A percentile compares a stretch with the other conserved stretches of the same genome.
Conservation (phyloP, 92 coral and sea anemone species). For the Umimayanthus chanpuru region DNA sequence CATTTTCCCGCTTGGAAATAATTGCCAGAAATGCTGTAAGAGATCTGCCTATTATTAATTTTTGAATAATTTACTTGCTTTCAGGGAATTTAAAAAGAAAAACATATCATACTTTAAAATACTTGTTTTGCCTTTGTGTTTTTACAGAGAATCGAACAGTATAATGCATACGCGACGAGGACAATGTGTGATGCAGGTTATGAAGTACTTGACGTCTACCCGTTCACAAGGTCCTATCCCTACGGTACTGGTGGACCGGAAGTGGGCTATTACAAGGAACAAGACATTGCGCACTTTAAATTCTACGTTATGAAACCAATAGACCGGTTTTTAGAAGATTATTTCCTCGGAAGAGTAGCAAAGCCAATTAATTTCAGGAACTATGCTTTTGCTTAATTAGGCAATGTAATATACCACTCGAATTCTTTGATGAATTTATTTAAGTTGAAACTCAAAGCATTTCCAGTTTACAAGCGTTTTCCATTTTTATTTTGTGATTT, state of each 20-base stretch:
- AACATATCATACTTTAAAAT: neutral
- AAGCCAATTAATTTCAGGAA: slow-evolving; percentile 59
- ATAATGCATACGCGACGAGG: slow-evolving; percentile 80
- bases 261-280: slow-evolving; percentile 85
- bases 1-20: too few species aligned
- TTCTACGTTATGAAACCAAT: slow-evolving; percentile 74
- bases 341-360: slow-evolving; percentile 63
- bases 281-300: slow-evolving; percentile 93
- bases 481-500: too few species aligned
- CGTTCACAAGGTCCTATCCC: slow-evolving; percentile 89
- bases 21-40: too few species aligned
- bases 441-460: too few species aligned
- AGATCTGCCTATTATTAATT: too few species aligned
- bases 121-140: neutral
- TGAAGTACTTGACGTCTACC: slow-evolving; percentile 89
- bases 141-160: slow-evolving; percentile 80
- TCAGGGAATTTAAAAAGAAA: neutral
- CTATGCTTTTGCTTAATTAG: slow-evolving; percentile 64
- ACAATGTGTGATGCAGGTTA: slow-evolving; percentile 86
- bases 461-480: too few species aligned
- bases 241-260: slow-evolving; percentile 95
- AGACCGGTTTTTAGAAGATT: slow-evolving; percentile 66
- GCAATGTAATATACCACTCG: neutral
- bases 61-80: too few species aligned
- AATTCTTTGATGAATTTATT: too few species aligned